Conservation (phyloP, 1,140 invertebrate species). For the Phymorhynchus buccinoides region DNA sequence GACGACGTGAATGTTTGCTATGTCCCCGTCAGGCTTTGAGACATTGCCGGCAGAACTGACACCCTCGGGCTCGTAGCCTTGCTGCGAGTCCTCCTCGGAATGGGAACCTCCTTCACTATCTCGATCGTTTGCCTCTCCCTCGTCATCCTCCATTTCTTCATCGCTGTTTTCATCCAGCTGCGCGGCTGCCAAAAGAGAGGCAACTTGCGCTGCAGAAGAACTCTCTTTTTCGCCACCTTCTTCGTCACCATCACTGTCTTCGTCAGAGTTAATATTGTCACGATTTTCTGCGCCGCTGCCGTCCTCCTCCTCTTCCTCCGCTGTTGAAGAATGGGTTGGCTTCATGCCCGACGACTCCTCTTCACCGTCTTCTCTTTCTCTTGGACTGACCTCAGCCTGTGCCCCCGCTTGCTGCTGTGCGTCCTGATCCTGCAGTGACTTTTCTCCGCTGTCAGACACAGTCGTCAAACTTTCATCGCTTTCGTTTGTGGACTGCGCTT, state of each 20-base stretch:
- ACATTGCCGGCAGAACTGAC: not conserved
- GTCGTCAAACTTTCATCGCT: not conserved
- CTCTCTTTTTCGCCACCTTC: not conserved
- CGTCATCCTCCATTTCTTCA: not conserved
- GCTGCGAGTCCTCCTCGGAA: not conserved
- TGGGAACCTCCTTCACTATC: not conserved
- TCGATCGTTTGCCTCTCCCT: not conserved
- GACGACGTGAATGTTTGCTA: constrained; percentile 18
- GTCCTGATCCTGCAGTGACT: not conserved
- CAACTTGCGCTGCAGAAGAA: not conserved
- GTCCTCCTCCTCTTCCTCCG: not conserved
- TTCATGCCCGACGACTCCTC: not conserved
- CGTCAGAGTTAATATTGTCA: not conserved
- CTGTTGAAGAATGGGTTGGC: not conserved
- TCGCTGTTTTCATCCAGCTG: not conserved
- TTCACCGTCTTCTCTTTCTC: not conserved
- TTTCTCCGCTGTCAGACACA: not conserved
- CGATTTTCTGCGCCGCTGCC: not conserved
- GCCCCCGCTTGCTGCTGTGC: not conserved
- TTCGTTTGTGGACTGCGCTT: not conserved
- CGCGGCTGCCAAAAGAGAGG: not conserved
- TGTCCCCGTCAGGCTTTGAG: not conserved
- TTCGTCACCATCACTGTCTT: not conserved
- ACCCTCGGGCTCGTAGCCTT: not conserved
- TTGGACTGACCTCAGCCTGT: not conserved